These are phyloP conservation scores for Endomychus coccineus DNA, from an alignment of 2,888 invertebrate species.

Conservation along the genomic window DNA sequence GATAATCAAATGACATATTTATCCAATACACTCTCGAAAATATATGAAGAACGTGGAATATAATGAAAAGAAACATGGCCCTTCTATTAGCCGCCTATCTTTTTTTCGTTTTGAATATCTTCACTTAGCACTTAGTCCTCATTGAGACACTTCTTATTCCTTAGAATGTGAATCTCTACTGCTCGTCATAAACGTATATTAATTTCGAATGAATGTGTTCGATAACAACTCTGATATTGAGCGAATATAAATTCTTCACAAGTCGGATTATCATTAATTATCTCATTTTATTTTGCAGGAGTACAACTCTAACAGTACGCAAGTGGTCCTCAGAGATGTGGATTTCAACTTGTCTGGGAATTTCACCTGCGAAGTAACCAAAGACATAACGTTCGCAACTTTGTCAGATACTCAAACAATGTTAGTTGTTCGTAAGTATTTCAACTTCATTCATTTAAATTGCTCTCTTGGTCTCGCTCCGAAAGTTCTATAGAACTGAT, in stretches of 20 bases:
- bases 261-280: conserved; percentile 2
- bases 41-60: no score
- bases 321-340: conserved; percentile 63
- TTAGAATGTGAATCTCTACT: background rate
- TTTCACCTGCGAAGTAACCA: conserved; percentile 75
- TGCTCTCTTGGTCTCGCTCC: no score
- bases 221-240: background rate
- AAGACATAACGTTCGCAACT: conserved; percentile 65
- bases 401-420: conserved; percentile 58
- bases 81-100: no score
- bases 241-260: background rate
- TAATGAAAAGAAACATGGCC: no score
- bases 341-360: conserved; percentile 66
- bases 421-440: conserved; percentile 66
- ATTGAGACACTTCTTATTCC: no score
- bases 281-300: conserved; percentile 48
- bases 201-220: background rate
- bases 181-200: background rate
- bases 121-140: no score
- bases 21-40: no score
- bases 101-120: no score
- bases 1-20: no score
- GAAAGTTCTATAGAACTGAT: no score
- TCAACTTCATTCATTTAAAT: no score
- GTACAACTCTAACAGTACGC: conserved; percentile 64